Base-by-base conservation (phyloP, 2,113 vertebrate genomes). In the Chloroceryle aenea region DNA sequence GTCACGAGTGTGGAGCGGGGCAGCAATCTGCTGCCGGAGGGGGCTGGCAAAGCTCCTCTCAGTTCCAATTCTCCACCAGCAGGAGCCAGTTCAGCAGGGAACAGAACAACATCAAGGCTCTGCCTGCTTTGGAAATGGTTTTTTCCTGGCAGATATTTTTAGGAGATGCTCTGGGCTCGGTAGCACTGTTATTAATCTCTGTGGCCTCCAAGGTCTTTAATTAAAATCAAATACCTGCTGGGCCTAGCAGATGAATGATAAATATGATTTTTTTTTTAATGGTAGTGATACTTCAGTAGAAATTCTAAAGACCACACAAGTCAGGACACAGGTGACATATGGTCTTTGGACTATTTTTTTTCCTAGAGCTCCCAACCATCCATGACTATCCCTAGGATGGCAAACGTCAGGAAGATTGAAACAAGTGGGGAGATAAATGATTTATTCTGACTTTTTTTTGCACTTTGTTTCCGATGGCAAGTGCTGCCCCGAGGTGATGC, bases 141-240 rank as follows among this genome's bases (percentile, higher is more conserved):
- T 4, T 4, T 63, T 56, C 43, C 48, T 69, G 17, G 6, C 7
- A 34, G 2, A 18, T 3, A 1, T 25, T 82, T 67, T 71, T 17
- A 45, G 61, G 78, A 93, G 78, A 22, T 1, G 7, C 34, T 48
- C 58, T 27, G 68, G 30, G 63, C 59, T 92, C 48, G 18, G 74
- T 14, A 45, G 47, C 26, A 32, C 85, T 63, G 19, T 62, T 48
- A 30, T 5, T 5, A 12, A 69, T 20, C 61, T 23, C 43, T 27
- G 12, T 2, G 12, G 50, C 50, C 48, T 84, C 50, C n/a, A 14
- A 55, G 34, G 53, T 27, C 85, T 73, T 81, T 85, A 74, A 85
- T 94, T 90, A 93, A 96, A 58, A 72, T 25, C 61, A 73, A 88
- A 45, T 15, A 25, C 18, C 71, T 47, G 42, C 34, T 64, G 34